A percentile compares a stretch with the other conserved stretches of the same genome.
These are phyloP conservation scores for Chrysogorgia sp. DNA, from an alignment of 92 coral and sea anemone genomes.

Conservation along the genomic window DNA sequence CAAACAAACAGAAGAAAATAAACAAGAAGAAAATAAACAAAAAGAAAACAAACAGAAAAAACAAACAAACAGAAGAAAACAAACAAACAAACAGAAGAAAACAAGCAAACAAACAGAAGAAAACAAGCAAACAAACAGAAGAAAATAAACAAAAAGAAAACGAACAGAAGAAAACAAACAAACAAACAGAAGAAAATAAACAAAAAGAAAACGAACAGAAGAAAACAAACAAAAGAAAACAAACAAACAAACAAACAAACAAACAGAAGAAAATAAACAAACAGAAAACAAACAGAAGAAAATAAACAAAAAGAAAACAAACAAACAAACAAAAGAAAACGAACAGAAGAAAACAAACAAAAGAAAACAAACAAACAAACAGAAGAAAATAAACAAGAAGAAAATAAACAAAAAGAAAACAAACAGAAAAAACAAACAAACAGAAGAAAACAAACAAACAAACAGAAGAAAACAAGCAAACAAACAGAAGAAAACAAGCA, in stretches of 20 bases:
- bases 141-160: background rate
- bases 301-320: background rate
- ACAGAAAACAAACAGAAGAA: too few species aligned
- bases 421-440: background rate
- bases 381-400: background rate
- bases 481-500: background rate
- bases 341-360: too few species aligned
- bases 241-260: background rate
- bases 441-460: too few species aligned
- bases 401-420: background rate
- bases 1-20: background rate
- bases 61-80: background rate
- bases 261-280: background rate
- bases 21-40: background rate
- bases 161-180: background rate
- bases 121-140: background rate
- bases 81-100: too few species aligned
- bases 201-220: too few species aligned
- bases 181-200: too few species aligned
- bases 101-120: too few species aligned
- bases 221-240: too few species aligned
- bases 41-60: background rate
- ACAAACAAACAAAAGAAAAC: constrained; percentile 19
- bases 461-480: too few species aligned
- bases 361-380: background rate